Evolutionary conservation across 2,797 vertebrate species (phyloP).

Genomic region (Scomberomorus guttatus): DNA sequence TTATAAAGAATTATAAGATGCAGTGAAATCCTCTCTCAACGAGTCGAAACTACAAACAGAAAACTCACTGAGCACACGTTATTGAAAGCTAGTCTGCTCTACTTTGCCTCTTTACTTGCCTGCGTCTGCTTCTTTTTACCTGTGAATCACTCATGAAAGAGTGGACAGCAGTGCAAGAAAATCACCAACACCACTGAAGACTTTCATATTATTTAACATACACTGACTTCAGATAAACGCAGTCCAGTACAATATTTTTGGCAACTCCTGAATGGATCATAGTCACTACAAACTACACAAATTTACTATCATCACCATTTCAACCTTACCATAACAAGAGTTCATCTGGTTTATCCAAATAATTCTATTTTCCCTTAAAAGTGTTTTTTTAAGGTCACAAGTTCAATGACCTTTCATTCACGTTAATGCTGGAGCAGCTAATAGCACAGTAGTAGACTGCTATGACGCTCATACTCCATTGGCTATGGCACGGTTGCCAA

Average conservation of each 20-base stretch:
- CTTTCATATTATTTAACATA: slow-evolving; percentile 56
- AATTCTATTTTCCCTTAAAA: slow-evolving; percentile 43
- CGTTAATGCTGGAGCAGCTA: slow-evolving; percentile 42
- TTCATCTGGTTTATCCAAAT: slow-evolving; percentile 60
- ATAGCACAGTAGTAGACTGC: slow-evolving; percentile 62
- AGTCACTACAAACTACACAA: slow-evolving; percentile 64
- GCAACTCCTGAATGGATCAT: slow-evolving; percentile 81
- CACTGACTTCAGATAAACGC: slow-evolving; percentile 51
- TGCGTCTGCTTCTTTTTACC: slow-evolving; percentile 2
- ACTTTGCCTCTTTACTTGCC: slow-evolving; percentile 17
- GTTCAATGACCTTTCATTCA: slow-evolving; percentile 30
- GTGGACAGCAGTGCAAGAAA: slow-evolving; percentile 35
- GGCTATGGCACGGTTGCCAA: slow-evolving; percentile 87
- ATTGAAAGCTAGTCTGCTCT: slow-evolving; percentile 39
- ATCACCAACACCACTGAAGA: slow-evolving; percentile 44
- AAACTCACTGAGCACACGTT: slow-evolving; percentile 48
- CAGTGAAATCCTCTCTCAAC: slow-evolving; percentile 65
- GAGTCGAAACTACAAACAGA: slow-evolving; percentile 56
- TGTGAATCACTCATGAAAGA: slow-evolving; percentile 18
- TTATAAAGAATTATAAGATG: slow-evolving; percentile 58
- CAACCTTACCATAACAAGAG: slow-evolving; percentile 31
- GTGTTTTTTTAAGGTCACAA: background rate
- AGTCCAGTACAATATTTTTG: slow-evolving; percentile 76
- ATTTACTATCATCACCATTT: slow-evolving; percentile 47
- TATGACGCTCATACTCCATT: slow-evolving; percentile 90